Percentiles rank a stretch among this genome's conserved stretches.
phyloP scores from a whole-genome alignment of 1,140 invertebrate genomes.

The Lordiphosa stackelbergi region DNA sequence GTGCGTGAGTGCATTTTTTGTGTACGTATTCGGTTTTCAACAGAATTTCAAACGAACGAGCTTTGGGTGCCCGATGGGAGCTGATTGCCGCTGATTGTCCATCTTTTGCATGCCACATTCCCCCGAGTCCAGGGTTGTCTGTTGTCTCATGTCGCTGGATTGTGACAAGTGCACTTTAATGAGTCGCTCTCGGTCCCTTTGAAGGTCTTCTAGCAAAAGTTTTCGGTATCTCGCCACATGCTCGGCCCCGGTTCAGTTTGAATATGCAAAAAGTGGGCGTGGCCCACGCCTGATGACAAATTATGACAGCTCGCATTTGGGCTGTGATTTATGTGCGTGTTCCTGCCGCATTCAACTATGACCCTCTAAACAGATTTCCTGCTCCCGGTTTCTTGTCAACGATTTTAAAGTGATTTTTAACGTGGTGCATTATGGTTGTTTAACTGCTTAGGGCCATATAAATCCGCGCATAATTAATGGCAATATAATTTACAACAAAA shows the following conservation, averaged over 20 bases:
- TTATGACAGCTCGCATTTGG: constrained; percentile 64
- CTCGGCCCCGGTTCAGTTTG: constrained; percentile 8
- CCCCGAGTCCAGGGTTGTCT: constrained; percentile 16
- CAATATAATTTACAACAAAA: constrained; percentile 65
- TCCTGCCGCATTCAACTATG: constrained; percentile 50
- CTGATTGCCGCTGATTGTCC: constrained; percentile 52
- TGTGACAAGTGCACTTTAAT: constrained; percentile 59
- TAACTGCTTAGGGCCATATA: constrained; percentile 50
- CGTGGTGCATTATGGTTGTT: constrained; percentile 53
- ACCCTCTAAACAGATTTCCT: constrained; percentile 53
- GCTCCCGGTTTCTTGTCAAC: constrained; percentile 27
- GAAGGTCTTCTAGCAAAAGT: constrained; percentile 13
- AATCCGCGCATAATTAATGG: constrained; percentile 67
- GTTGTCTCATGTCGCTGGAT: constrained; percentile 20
- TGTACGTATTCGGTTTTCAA: constrained; percentile 39
- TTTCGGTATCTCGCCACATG: constrained; percentile 29
- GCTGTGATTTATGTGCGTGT: constrained; percentile 57
- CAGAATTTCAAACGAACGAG: constrained; percentile 51
- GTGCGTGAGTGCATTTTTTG: constrained; percentile 69
- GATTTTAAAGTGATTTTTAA: constrained; percentile 71
- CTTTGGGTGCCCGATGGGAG: constrained; percentile 45
- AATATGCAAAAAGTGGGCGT: constrained; percentile 39
- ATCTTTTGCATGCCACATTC: constrained; percentile 23
- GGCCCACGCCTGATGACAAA: constrained; percentile 54
- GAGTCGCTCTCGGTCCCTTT: constrained; percentile 48